Evolutionary conservation across 2,888 invertebrate genomes (phyloP).

Genomic region (Pachydiplax longipennis): DNA sequence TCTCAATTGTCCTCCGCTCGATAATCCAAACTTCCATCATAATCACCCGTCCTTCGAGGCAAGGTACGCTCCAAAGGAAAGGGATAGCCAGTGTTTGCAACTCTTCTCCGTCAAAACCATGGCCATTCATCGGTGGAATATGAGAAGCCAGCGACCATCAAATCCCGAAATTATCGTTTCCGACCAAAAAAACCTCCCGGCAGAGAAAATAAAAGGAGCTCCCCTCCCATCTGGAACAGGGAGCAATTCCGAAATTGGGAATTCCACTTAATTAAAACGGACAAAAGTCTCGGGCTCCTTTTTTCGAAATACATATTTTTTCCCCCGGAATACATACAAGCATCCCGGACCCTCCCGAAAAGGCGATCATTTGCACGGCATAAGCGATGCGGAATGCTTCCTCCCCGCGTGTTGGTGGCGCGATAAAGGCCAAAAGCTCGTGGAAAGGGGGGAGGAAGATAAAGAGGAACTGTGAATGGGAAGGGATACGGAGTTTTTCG

Average conservation of each 20-base stretch:
- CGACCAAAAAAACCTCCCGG: background rate
- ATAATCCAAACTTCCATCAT: no score
- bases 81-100: background rate
- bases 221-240: background rate
- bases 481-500: background rate
- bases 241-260: constrained; percentile 35
- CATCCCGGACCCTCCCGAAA: background rate
- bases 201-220: background rate
- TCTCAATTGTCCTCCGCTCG: no score
- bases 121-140: background rate
- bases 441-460: background rate
- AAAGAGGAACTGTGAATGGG: background rate
- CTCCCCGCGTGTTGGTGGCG: constrained; percentile 31
- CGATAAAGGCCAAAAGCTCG: constrained; percentile 22
- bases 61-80: background rate
- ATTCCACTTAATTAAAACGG: constrained; percentile 43
- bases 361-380: constrained; percentile 35
- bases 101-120: background rate
- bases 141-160: background rate
- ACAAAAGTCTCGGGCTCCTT: constrained; percentile 21
- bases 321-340: background rate
- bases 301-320: background rate
- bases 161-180: background rate
- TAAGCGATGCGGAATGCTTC: constrained; percentile 19
- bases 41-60: no score